These are phyloP conservation scores for Drosophila emarginata DNA, from an alignment of 2,888 invertebrate species.

Conservation along the genomic window DNA sequence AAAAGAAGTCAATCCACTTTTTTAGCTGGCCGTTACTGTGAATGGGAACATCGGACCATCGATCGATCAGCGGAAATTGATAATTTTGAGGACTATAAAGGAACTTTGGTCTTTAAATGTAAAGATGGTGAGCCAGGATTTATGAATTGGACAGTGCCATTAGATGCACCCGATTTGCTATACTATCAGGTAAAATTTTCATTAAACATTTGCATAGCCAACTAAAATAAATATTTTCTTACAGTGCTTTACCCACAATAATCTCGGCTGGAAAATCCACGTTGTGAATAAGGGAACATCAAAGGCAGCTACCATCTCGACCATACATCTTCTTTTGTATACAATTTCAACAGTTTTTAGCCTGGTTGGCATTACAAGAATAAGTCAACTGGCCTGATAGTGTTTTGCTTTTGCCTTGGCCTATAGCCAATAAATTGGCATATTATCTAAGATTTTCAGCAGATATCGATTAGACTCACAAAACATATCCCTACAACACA, in stretches of 20 bases:
- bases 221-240: slow-evolving; percentile 33
- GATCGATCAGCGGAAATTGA: slow-evolving; percentile 89
- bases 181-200: slow-evolving; percentile 91
- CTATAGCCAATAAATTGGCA: slow-evolving; percentile 16
- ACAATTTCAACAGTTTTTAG: slow-evolving; percentile 72
- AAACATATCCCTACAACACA: slow-evolving; percentile 44
- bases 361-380: slow-evolving; percentile 73
- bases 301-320: slow-evolving; percentile 26
- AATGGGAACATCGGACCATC: slow-evolving; percentile 91
- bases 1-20: not conserved
- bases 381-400: slow-evolving; percentile 79
- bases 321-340: slow-evolving; percentile 50
- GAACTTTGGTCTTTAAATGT: slow-evolving; percentile 90
- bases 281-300: slow-evolving; percentile 84
- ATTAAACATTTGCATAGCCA: too few species aligned
- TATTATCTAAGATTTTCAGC: slow-evolving; percentile 26
- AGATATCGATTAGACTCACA: slow-evolving; percentile 9
- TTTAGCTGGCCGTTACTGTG: slow-evolving; percentile 91
- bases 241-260: slow-evolving; percentile 96
- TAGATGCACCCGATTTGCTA: slow-evolving; percentile 91
- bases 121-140: slow-evolving; percentile 89
- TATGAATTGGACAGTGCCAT: slow-evolving; percentile 93
- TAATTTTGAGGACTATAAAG: slow-evolving; percentile 90
- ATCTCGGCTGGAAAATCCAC: slow-evolving; percentile 96
- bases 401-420: slow-evolving; percentile 29